A percentile compares a stretch with the other conserved stretches of the same genome.
Evolutionary conservation across 2,888 invertebrate genomes (phyloP).

Genomic region (Beris morrisii): DNA sequence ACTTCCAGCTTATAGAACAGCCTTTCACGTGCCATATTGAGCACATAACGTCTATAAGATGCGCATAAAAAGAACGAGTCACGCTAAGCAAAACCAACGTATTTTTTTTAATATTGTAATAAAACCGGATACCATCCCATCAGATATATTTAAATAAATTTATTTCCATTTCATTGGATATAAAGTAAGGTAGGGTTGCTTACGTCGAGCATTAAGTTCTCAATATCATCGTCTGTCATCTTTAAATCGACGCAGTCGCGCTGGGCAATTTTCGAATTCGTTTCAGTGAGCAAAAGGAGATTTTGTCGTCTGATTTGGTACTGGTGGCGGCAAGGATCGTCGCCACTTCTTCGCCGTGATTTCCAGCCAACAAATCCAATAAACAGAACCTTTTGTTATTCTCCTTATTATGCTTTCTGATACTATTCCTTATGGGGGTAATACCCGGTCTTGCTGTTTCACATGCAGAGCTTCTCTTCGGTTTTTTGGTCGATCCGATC

Average conservation of each 20-base stretch:
- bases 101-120: too few relatives aligned
- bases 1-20: too few relatives aligned
- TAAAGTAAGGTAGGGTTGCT: conserved; percentile 14
- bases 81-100: too few relatives aligned
- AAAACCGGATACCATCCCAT: conserved; percentile 2
- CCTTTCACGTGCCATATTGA: too few relatives aligned
- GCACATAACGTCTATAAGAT: too few relatives aligned
- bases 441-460: conserved; percentile 5
- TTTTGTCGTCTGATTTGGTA: conserved; percentile 26
- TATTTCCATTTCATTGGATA: conserved; percentile 15
- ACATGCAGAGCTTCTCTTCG: not conserved
- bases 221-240: conserved; percentile 39
- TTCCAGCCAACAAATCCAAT: not conserved
- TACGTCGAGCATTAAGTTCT: conserved; percentile 34
- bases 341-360: conserved; percentile 2
- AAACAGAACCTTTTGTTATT: conserved; percentile 7
- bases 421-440: conserved; percentile 7
- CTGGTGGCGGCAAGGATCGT: conserved; percentile 19
- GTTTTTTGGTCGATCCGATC: conserved; percentile 15
- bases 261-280: conserved; percentile 28
- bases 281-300: conserved; percentile 12
- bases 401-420: conserved; percentile 19
- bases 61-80: too few relatives aligned
- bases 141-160: conserved; percentile 23
- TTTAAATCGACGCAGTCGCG: conserved; percentile 24